A percentile compares a stretch with the other conserved stretches of the same genome.
Conservation (phyloP, 2,888 invertebrate genomes). For the Eurytoma californica region DNA sequence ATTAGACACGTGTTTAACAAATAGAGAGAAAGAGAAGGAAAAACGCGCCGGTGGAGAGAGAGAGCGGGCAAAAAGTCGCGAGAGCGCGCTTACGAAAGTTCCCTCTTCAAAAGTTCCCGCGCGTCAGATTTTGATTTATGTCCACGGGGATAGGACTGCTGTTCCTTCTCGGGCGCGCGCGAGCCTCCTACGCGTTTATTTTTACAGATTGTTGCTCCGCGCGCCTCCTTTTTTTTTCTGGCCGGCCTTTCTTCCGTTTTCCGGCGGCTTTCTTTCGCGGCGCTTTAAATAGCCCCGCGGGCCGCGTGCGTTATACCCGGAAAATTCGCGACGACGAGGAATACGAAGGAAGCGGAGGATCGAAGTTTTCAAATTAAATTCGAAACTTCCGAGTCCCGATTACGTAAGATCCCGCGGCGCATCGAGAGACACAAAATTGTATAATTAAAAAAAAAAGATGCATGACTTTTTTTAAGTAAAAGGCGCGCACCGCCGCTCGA, state of each 20-base stretch:
- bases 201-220: conserved; percentile 3
- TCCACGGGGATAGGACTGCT: background rate
- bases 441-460: background rate
- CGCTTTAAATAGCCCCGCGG: too few species aligned
- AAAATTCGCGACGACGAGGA: too few species aligned
- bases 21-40: conserved; percentile 25
- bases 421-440: background rate
- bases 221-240: background rate
- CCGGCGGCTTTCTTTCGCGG: too few species aligned
- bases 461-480: background rate
- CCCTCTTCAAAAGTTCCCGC: conserved; percentile 25
- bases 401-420: background rate
- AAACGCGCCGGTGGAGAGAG: background rate
- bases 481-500: background rate
- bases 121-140: conserved; percentile 35
- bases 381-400: too few species aligned
- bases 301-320: too few species aligned
- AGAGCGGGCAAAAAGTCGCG: background rate
- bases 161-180: too few species aligned
- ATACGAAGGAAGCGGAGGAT: too few species aligned
- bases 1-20: conserved; percentile 48
- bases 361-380: too few species aligned
- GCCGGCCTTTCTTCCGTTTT: too few species aligned
- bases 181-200: conserved; percentile 1
- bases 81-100: conserved; percentile 23